Conservation (phyloP, 2,797 vertebrate genomes). For the Xyrichtys novacula region DNA sequence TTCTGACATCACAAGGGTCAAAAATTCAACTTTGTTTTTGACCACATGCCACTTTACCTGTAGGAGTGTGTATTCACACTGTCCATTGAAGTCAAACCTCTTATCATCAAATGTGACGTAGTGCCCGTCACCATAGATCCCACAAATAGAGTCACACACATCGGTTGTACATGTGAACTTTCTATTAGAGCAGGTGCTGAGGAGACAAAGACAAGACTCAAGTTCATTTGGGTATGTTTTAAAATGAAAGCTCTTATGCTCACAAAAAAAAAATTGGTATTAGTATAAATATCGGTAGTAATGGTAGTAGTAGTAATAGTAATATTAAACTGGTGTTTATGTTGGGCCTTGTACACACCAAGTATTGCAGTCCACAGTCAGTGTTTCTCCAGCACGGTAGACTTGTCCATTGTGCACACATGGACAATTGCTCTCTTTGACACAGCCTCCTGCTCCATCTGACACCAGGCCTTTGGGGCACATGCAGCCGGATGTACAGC, state of each 20-base stretch:
- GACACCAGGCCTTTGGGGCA: constrained; percentile 88
- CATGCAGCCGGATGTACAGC: constrained; percentile 90
- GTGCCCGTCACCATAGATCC: constrained; percentile 93
- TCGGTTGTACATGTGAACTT: constrained; percentile 89
- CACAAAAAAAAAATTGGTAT: too few species aligned
- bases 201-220: constrained; percentile 35
- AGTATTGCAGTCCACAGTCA: constrained; percentile 91
- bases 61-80: constrained; percentile 92
- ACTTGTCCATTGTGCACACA: constrained; percentile 89
- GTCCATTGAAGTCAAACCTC: constrained; percentile 90
- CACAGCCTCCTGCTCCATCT: constrained; percentile 86
- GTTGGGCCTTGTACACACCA: constrained; percentile 85
- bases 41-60: constrained; percentile 83
- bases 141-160: constrained; percentile 88
- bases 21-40: neutral
- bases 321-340: neutral
- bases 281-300: too few species aligned
- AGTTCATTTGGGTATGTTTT: too few species aligned
- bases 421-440: constrained; percentile 85
- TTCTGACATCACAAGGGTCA: neutral
- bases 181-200: constrained; percentile 87
- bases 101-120: constrained; percentile 93
- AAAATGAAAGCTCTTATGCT: too few species aligned
- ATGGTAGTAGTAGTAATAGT: too few species aligned
- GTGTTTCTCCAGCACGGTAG: constrained; percentile 86